Percentiles rank a stretch among this genome's conserved stretches.
These are phyloP conservation scores for Arrhamphus sclerolepis DNA, from an alignment of 2,797 vertebrate genomes.

Conservation along the genomic window DNA sequence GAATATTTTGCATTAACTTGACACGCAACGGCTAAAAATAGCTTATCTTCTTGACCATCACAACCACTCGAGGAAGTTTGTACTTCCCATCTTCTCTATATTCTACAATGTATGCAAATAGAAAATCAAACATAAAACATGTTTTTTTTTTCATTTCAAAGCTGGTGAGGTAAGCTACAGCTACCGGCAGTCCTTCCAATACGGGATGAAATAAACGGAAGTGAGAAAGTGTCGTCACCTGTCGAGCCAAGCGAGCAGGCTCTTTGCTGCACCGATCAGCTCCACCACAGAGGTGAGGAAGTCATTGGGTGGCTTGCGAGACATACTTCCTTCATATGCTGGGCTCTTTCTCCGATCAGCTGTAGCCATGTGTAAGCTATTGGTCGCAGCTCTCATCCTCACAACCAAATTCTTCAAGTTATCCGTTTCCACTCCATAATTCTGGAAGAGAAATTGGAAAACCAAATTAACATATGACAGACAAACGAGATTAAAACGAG, in stretches of 20 bases:
- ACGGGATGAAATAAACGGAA: not conserved
- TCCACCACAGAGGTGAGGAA: constrained; percentile 97
- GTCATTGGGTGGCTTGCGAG: constrained; percentile 92
- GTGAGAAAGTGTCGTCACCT: constrained; percentile 73
- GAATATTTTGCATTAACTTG: not conserved
- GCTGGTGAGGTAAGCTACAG: not conserved
- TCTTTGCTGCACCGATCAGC: constrained; percentile 95
- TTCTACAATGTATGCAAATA: too few relatives aligned
- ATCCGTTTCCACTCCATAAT: constrained; percentile 96
- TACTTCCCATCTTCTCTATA: too few relatives aligned
- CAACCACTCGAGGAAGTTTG: too few relatives aligned
- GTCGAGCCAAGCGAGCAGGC: constrained; percentile 94
- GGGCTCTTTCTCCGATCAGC: constrained; percentile 86
- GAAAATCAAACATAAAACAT: too few relatives aligned
- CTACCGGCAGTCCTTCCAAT: not conserved
- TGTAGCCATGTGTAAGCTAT: constrained; percentile 90
- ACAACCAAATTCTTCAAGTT: constrained; percentile 93
- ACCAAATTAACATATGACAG: not conserved
- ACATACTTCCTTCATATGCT: constrained; percentile 84
- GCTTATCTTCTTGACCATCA: too few relatives aligned
- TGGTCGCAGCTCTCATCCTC: constrained; percentile 89
- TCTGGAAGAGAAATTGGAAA: constrained; percentile 76
- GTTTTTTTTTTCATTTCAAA: too few relatives aligned
- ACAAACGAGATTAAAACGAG: not conserved
- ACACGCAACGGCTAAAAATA: too few relatives aligned